phyloP scores from a whole-genome alignment of 1,140 invertebrate species.

The Berghia stephanieae region DNA sequence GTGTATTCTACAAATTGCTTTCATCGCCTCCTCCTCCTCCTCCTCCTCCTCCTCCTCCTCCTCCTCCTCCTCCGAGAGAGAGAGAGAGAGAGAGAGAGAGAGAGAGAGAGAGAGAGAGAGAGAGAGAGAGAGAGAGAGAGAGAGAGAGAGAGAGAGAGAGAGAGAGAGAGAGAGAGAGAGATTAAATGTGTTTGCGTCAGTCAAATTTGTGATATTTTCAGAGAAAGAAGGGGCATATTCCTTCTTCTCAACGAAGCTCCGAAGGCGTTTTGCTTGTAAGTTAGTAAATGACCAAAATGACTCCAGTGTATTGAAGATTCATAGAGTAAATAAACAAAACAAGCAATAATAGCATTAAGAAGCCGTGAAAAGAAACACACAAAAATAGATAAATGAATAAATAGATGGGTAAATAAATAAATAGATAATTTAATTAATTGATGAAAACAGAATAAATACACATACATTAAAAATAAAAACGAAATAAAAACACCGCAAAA shows the following conservation, averaged over 20 bases:
- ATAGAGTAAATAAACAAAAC: constrained; percentile 5
- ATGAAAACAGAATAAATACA: not conserved
- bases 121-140: constrained; percentile 22
- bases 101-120: constrained; percentile 27
- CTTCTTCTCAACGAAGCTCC: not conserved
- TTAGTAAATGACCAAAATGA: constrained; percentile 10
- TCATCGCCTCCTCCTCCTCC: too few relatives aligned
- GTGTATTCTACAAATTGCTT: too few relatives aligned
- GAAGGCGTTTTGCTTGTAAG: not conserved
- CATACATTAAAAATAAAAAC: not conserved
- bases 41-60: not conserved
- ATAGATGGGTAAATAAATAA: not conserved
- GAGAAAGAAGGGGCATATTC: not conserved
- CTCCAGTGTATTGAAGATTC: not conserved
- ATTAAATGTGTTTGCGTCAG: not conserved
- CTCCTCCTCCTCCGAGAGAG: not conserved
- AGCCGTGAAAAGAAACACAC: not conserved
- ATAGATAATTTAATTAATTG: not conserved
- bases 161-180: constrained; percentile 3
- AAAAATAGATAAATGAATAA: constrained; percentile 1
- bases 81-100: constrained; percentile 24
- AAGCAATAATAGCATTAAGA: not conserved
- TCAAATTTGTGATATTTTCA: not conserved
- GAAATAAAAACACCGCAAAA: not conserved
- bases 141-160: constrained; percentile 11